phyloP scores from a whole-genome alignment of 1,140 invertebrate genomes.

The Tachypleus tridentatus region DNA sequence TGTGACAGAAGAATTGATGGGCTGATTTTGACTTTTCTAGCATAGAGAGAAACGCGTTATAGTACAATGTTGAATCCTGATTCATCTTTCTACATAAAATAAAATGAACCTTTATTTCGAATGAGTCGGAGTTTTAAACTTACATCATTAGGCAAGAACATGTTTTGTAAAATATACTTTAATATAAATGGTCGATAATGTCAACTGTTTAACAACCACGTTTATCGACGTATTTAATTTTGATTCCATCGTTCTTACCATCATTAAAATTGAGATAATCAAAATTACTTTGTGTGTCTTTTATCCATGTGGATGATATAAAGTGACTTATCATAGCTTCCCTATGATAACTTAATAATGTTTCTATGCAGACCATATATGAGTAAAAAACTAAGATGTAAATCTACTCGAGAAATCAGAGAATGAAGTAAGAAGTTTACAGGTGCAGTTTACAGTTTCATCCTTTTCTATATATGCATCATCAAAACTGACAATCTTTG shows the following conservation, averaged over 20 bases:
- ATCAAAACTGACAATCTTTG: slow-evolving; percentile 4
- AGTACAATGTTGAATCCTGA: no score
- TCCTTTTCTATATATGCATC: neutral
- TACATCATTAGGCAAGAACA: neutral
- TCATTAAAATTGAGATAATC: neutral
- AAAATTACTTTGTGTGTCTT: slow-evolving; percentile 2
- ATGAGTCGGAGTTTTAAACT: slow-evolving; percentile 4
- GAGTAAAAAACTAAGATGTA: slow-evolving; percentile 2
- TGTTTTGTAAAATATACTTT: slow-evolving; percentile 6
- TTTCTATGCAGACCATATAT: slow-evolving; percentile 4
- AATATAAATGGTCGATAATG: slow-evolving; percentile 1
- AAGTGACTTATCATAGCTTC: slow-evolving; percentile 1
- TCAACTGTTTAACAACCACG: neutral
- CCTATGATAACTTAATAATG: slow-evolving; percentile 2
- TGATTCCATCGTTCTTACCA: neutral
- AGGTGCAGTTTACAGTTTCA: slow-evolving; percentile 1
- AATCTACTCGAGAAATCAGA: slow-evolving; percentile 3
- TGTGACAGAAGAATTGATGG: no score
- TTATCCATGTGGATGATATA: neutral
- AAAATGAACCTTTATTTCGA: slow-evolving; percentile 3
- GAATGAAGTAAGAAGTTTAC: slow-evolving; percentile 6
- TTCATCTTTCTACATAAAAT: neutral
- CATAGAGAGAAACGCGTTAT: no score
- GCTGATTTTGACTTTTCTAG: no score
- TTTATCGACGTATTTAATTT: neutral